Conservation (phyloP, 2,797 vertebrate genomes). For the Pangasius krempfi region DNA sequence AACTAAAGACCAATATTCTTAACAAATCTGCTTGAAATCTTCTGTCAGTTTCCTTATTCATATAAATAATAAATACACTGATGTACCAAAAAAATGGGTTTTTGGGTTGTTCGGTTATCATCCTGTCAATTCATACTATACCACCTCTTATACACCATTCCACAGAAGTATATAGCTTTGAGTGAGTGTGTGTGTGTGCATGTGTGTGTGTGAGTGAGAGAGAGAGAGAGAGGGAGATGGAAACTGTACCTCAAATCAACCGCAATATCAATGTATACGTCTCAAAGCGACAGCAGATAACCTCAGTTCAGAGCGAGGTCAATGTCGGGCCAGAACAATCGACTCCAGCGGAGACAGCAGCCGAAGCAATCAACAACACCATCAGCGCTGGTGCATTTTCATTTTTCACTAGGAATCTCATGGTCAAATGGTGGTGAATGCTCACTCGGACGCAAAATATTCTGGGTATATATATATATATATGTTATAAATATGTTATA, state of each 20-base stretch:
- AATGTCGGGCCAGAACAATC: constrained; percentile 34
- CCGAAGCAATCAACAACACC: constrained; percentile 23
- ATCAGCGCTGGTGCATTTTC: constrained; percentile 4
- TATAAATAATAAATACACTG: neutral
- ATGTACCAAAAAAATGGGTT: neutral
- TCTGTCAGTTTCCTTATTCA: neutral
- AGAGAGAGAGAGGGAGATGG: neutral
- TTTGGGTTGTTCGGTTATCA: neutral
- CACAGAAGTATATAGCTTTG: neutral
- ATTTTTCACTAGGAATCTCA: neutral
- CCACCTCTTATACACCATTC: neutral
- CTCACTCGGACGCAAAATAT: neutral
- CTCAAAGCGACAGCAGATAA: constrained; percentile 21
- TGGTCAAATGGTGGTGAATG: neutral
- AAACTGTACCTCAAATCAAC: constrained; percentile 17
- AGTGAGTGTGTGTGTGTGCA: no score
- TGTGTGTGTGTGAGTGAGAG: neutral
- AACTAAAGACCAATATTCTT: neutral
- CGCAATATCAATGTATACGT: constrained; percentile 27
- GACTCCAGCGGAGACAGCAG: constrained; percentile 4
- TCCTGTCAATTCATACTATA: neutral
- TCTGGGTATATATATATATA: neutral
- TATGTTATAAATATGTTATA: no score
- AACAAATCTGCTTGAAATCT: neutral
- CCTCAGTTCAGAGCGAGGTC: constrained; percentile 35